Percentiles rank a stretch among this genome's conserved stretches.
Evolutionary conservation across 2,113 vertebrate species (phyloP).

Genomic region (Danio rerio): GRCz12tu NC_133186.1:28359001-28359500

Average conservation of each 20-base stretch:
- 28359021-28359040: slow-evolving; percentile 32
- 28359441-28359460: slow-evolving; percentile 53
- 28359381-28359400: slow-evolving; percentile 57
- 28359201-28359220: slow-evolving; percentile 66
- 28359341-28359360: slow-evolving; percentile 59
- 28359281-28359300: neutral
- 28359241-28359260: slow-evolving; percentile 7
- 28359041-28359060: neutral
- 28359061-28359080: neutral
- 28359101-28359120: no score
- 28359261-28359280: neutral
- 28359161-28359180: slow-evolving; percentile 73
- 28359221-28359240: slow-evolving; percentile 1
- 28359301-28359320: neutral
- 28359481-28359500: neutral
- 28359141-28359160: slow-evolving; percentile 72
- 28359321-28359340: slow-evolving; percentile 37
- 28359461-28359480: slow-evolving; percentile 35
- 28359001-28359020: slow-evolving; percentile 19
- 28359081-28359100: slow-evolving; percentile 65
- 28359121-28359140: slow-evolving; percentile 70
- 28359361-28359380: slow-evolving; percentile 62
- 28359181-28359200: slow-evolving; percentile 79
- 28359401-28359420: slow-evolving; percentile 49
- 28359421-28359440: slow-evolving; percentile 45